Conservation (phyloP, 2,113 vertebrate species). For the Eulemur macaco region DNA sequence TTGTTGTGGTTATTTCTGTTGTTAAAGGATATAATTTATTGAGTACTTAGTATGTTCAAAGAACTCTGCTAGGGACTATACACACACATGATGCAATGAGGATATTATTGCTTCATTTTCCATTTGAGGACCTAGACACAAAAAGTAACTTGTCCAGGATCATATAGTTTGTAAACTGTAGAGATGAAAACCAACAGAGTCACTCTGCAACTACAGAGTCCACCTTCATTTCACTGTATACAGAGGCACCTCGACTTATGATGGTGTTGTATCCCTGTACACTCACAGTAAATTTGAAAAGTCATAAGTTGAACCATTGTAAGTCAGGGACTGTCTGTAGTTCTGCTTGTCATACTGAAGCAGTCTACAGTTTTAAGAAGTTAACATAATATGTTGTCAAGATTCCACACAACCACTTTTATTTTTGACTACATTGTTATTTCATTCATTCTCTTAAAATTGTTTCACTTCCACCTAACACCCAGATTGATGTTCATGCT, state of each 20-base stretch:
- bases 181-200: not conserved
- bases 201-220: not conserved
- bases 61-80: not conserved
- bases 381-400: slow-evolving; percentile 27
- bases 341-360: not conserved
- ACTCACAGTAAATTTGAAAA: not conserved
- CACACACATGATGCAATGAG: not conserved
- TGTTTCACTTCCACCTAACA: not conserved
- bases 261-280: not conserved
- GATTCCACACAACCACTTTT: not conserved
- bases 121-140: not conserved
- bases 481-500: not conserved
- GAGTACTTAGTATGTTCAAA: not conserved
- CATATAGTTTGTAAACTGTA: not conserved
- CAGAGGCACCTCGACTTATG: not conserved
- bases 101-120: slow-evolving; percentile 25
- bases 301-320: not conserved
- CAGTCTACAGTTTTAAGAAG: slow-evolving; percentile 25
- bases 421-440: not conserved
- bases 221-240: not conserved
- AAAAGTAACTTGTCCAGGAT: not conserved
- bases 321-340: not conserved
- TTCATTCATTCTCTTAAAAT: slow-evolving; percentile 23
- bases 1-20: not conserved
- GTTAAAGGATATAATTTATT: not conserved